phyloP scores from a whole-genome alignment of 2,888 invertebrate species.

The Melanchra persicariae region DNA sequence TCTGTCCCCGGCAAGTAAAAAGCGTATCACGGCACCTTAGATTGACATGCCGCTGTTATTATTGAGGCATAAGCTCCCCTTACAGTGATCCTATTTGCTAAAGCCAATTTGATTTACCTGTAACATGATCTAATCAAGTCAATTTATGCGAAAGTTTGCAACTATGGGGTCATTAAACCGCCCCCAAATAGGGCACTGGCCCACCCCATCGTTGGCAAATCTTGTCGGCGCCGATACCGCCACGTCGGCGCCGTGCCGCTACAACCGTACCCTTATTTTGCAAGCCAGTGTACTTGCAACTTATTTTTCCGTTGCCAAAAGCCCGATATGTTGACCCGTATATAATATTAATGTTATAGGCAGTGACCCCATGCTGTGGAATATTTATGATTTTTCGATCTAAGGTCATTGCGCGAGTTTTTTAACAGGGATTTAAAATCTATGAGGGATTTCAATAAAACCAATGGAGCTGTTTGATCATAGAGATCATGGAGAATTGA shows the following conservation, averaged over 20 bases:
- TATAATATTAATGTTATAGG: constrained; percentile 51
- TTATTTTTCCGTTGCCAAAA: constrained; percentile 77
- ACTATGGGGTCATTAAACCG: constrained; percentile 72
- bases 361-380: constrained; percentile 20
- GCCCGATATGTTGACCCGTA: constrained; percentile 51
- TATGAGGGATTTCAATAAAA: neutral
- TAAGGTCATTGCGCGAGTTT: constrained; percentile 10
- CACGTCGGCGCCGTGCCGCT: constrained; percentile 67
- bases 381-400: constrained; percentile 37
- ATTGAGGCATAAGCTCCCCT: neutral
- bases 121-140: constrained; percentile 59
- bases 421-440: constrained; percentile 6
- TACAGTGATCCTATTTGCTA: constrained; percentile 28
- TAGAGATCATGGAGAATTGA: neutral
- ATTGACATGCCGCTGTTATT: neutral
- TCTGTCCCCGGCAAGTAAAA: too few species aligned
- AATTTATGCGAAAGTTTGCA: constrained; percentile 64
- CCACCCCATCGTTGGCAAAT: constrained; percentile 75
- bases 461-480: neutral
- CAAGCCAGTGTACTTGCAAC: constrained; percentile 71
- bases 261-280: constrained; percentile 72
- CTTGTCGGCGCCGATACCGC: constrained; percentile 63
- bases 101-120: constrained; percentile 53
- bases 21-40: neutral
- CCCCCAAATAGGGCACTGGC: constrained; percentile 73